phyloP scores from a whole-genome alignment of 2,797 vertebrate species.

The Hoplostethus mediterraneus region DNA sequence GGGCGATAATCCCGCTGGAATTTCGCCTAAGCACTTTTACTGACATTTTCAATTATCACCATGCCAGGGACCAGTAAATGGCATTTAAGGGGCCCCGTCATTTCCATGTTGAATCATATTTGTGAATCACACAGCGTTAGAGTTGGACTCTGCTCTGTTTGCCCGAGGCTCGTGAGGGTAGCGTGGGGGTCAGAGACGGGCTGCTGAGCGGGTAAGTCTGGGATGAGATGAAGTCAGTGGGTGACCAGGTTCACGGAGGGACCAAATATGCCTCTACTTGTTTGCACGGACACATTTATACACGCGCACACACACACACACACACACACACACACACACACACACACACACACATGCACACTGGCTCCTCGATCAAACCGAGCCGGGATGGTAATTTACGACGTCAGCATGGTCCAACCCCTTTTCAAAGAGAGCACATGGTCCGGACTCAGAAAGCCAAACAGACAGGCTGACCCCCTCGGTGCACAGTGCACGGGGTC shows the following conservation, averaged over 20 bases:
- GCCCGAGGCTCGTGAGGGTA: constrained; percentile 27
- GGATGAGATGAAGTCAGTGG: constrained; percentile 46
- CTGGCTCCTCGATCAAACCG: constrained; percentile 26
- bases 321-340: constrained; percentile 36
- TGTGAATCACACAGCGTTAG: constrained; percentile 69
- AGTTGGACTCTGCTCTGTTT: constrained; percentile 64
- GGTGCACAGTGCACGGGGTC: constrained; percentile 75
- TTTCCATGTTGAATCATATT: constrained; percentile 81
- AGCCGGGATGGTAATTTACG: constrained; percentile 76
- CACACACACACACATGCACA: constrained; percentile 25
- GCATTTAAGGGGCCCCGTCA: constrained; percentile 79
- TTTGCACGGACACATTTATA: constrained; percentile 31
- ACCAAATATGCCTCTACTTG: constrained; percentile 11
- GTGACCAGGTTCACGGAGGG: constrained; percentile 43
- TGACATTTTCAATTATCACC: constrained; percentile 85
- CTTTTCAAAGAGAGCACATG: constrained; percentile 73
- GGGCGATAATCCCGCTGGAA: constrained; percentile 84
- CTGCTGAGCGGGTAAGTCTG: constrained; percentile 29
- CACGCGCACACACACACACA: constrained; percentile 15
- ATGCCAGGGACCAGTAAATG: constrained; percentile 79
- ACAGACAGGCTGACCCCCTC: constrained; percentile 78
- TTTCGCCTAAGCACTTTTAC: constrained; percentile 84
- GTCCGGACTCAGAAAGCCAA: constrained; percentile 74
- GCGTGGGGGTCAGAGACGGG: constrained; percentile 36
- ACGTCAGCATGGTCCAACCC: constrained; percentile 62